Percentiles rank a stretch among this genome's conserved stretches.
Evolutionary conservation across 2,113 vertebrate species (phyloP).

Genomic region (Rhineura floridana): DNA sequence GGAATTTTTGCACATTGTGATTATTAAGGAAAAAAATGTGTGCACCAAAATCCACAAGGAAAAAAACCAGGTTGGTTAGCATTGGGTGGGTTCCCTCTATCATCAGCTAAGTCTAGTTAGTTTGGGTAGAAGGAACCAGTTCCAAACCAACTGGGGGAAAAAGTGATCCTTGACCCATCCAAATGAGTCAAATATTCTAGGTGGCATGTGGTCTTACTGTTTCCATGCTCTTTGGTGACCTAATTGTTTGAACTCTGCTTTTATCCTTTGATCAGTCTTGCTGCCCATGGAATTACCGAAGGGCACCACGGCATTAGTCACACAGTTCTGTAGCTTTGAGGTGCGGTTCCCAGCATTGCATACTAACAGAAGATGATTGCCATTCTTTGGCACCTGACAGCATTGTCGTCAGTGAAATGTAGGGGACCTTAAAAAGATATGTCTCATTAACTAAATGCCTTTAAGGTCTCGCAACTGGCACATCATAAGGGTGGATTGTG

Average conservation of each 20-base stretch:
- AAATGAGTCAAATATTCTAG: conserved; percentile 6
- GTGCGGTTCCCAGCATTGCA: conserved; percentile 32
- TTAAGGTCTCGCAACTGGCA: neutral
- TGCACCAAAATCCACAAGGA: neutral
- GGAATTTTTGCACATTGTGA: neutral
- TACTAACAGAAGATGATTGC: conserved; percentile 39
- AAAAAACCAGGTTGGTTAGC: conserved; percentile 6
- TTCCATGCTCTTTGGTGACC: conserved; percentile 21
- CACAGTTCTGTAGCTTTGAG: conserved; percentile 33
- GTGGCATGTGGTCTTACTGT: neutral
- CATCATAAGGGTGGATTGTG: neutral
- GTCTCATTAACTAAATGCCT: neutral
- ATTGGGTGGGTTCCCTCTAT: neutral
- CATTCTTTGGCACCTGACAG: conserved; percentile 33
- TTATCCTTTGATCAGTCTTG: conserved; percentile 47
- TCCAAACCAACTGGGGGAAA: neutral
- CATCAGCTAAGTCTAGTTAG: neutral
- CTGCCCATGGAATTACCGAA: conserved; percentile 25
- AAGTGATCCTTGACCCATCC: neutral
- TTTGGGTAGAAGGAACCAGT: neutral
- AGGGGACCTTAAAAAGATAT: neutral
- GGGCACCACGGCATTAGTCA: conserved; percentile 33
- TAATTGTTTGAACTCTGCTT: conserved; percentile 38
- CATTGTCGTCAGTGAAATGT: conserved; percentile 24
- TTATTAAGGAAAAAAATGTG: neutral